These are phyloP conservation scores for Threskiornis aethiopicus DNA, from an alignment of 2,797 vertebrate genomes.

Conservation along the genomic window DNA sequence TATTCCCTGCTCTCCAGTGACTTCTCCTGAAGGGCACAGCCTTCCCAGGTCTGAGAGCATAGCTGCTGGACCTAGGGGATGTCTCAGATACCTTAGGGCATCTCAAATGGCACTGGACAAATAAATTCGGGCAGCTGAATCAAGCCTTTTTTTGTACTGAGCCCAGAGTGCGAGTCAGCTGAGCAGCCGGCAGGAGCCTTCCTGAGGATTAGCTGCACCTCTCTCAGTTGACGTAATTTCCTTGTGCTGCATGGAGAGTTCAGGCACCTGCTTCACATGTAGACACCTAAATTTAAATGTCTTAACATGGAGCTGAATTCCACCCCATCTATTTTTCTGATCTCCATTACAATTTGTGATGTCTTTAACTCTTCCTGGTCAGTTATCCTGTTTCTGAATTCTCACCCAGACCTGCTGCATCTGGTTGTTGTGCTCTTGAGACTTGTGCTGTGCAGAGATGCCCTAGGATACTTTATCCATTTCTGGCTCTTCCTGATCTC, in stretches of 20 bases:
- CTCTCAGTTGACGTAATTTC: neutral
- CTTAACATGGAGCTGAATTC: neutral
- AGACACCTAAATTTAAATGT: neutral
- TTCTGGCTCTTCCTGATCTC: neutral
- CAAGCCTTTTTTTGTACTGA: neutral
- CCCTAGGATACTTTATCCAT: neutral
- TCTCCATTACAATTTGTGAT: neutral
- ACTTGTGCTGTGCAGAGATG: neutral
- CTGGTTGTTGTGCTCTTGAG: neutral
- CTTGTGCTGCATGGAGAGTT: neutral
- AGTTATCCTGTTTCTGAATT: neutral
- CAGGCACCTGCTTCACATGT: neutral
- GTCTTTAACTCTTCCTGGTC: neutral
- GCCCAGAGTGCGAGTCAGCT: neutral
- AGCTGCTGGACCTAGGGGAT: neutral
- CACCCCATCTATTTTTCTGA: neutral
- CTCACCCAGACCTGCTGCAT: neutral
- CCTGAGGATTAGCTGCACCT: slow-evolving; percentile 32
- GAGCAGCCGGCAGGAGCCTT: neutral
- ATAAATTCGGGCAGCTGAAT: neutral
- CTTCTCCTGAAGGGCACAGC: neutral
- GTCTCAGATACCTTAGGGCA: slow-evolving; percentile 12
- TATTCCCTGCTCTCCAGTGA: neutral
- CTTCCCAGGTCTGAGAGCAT: neutral
- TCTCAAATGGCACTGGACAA: slow-evolving; percentile 20